Percentiles rank a stretch among this genome's conserved stretches.
phyloP scores from a whole-genome alignment of 2,113 vertebrate genomes.

The Pollachius pollachius region DNA sequence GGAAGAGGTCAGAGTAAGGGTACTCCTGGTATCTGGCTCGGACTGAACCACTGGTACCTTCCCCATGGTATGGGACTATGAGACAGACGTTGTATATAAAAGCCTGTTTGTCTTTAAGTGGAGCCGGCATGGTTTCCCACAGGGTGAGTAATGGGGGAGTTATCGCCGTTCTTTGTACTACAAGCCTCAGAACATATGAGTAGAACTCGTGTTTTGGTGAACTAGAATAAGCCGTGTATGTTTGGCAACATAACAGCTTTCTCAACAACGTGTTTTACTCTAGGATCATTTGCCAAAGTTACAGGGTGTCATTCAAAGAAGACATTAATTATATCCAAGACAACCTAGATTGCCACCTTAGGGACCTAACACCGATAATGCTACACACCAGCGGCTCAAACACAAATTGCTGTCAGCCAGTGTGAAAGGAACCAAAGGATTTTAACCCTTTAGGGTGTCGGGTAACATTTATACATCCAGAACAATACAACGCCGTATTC shows the following conservation, averaged over 20 bases:
- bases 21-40: conserved; percentile 40
- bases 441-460: neutral
- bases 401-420: neutral
- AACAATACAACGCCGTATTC: too few species aligned
- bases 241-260: neutral
- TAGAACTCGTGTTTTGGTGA: too few species aligned
- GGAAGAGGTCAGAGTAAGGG: conserved; percentile 49
- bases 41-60: conserved; percentile 54
- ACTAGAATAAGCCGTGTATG: too few species aligned
- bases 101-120: neutral
- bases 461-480: too few species aligned
- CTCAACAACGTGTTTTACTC: neutral
- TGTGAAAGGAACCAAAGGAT: neutral
- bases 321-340: conserved; percentile 2
- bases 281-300: neutral
- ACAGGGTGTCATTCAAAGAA: conserved; percentile 1
- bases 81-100: conserved; percentile 28
- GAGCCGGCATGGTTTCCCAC: neutral
- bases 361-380: neutral
- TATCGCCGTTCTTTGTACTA: neutral
- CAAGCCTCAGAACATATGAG: too few species aligned
- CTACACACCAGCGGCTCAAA: neutral
- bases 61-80: conserved; percentile 53
- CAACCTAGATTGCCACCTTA: conserved; percentile 1
- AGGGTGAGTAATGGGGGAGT: neutral